phyloP scores from a whole-genome alignment of 2,113 vertebrate genomes.

The Hyperopisus bebe region DNA sequence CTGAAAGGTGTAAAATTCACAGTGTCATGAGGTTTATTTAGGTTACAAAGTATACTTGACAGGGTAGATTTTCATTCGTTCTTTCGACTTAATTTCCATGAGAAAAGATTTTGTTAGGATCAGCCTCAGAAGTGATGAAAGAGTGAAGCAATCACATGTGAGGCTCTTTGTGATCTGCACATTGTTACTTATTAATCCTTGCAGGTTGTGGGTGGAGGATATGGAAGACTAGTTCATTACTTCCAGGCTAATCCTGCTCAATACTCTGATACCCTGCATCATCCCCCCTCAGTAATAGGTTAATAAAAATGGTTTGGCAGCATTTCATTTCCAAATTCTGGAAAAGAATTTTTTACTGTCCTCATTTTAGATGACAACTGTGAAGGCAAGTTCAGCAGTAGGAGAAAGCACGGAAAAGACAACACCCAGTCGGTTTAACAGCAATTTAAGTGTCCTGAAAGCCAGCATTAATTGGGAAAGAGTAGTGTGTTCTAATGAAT shows the following conservation, averaged over 20 bases:
- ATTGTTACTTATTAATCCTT: conserved; percentile 18
- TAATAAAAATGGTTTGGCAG: not conserved
- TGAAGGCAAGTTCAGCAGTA: not conserved
- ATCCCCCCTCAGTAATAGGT: not conserved
- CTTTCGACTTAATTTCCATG: not conserved
- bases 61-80: not conserved
- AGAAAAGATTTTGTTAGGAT: conserved; percentile 11
- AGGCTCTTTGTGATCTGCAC: not conserved
- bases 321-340: not conserved
- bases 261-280: conserved; percentile 9
- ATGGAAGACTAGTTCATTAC: conserved; percentile 6
- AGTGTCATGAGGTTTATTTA: not conserved
- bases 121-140: conserved; percentile 14
- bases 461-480: conserved; percentile 10
- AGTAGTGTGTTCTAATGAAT: not conserved
- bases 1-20: not conserved
- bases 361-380: not conserved
- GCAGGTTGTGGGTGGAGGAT: conserved; percentile 14
- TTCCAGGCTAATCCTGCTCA: conserved; percentile 16
- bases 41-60: not conserved
- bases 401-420: not conserved
- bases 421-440: not conserved
- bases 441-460: not conserved
- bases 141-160: not conserved
- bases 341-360: not conserved